Percentiles rank a stretch among this genome's conserved stretches.
phyloP scores from a whole-genome alignment of 2,113 vertebrate genomes.

The Tragelaphus scriptus region DNA sequence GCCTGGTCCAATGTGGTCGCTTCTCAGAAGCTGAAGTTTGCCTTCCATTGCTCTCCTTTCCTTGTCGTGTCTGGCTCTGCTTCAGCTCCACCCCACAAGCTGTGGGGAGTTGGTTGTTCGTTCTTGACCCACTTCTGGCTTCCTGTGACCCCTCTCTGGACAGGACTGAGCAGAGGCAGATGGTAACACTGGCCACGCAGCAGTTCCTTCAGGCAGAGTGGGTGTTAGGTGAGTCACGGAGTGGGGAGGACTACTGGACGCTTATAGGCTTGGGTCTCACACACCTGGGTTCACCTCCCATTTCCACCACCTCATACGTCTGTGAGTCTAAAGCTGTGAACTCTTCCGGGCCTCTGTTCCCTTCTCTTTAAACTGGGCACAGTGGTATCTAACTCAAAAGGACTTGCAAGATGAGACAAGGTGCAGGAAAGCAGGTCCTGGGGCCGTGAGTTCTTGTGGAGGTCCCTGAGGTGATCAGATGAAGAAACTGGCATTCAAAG shows the following conservation, averaged over 20 bases:
- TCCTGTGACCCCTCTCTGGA: not conserved
- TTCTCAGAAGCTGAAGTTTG: not conserved
- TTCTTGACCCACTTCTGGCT: not conserved
- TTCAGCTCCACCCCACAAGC: not conserved
- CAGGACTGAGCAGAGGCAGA: not conserved
- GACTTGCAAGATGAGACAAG: not conserved
- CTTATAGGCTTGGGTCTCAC: not conserved
- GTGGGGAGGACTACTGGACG: not conserved
- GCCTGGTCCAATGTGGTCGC: not conserved
- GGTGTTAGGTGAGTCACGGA: not conserved
- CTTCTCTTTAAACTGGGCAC: not conserved
- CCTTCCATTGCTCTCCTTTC: not conserved
- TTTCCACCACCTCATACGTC: not conserved
- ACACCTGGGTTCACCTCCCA: not conserved
- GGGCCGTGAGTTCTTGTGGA: not conserved
- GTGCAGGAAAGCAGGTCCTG: not conserved
- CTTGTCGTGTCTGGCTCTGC: not conserved
- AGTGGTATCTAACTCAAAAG: not conserved
- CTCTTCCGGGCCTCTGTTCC: not conserved
- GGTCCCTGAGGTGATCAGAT: not conserved
- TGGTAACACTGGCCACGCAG: not conserved
- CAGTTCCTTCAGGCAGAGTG: not conserved
- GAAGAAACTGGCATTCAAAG: not conserved
- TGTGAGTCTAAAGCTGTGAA: not conserved
- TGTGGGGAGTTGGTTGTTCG: not conserved